Evolutionary conservation across 1,140 invertebrate species (phyloP).

Genomic region (Adoxophyes honmai): DNA sequence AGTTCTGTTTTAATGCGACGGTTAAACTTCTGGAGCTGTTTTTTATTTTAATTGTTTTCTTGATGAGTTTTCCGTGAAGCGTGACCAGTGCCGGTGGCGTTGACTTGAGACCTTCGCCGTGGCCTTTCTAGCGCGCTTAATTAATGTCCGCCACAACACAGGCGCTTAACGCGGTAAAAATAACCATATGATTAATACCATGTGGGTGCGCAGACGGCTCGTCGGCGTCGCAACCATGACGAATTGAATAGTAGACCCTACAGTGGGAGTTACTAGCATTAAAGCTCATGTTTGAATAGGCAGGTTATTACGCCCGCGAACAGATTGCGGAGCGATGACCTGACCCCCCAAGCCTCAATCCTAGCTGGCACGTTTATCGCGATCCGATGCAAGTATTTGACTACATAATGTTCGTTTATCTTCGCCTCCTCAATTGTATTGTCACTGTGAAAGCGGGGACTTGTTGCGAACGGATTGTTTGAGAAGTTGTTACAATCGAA

Average conservation of each 20-base stretch:
- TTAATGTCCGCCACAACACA: constrained; percentile 31
- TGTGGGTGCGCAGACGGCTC: constrained; percentile 45
- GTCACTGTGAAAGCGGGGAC: not conserved
- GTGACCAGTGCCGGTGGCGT: constrained; percentile 5
- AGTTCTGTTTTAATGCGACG: constrained; percentile 1
- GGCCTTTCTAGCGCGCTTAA: constrained; percentile 51
- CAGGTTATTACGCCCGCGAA: constrained; percentile 31
- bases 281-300: constrained; percentile 23
- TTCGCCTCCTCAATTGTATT: not conserved
- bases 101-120: constrained; percentile 43
- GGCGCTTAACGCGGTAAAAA: constrained; percentile 39
- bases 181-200: constrained; percentile 46
- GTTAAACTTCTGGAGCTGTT: constrained; percentile 2
- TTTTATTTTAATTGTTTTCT: too few species aligned
- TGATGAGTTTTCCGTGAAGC: constrained; percentile 5
- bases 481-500: constrained; percentile 3
- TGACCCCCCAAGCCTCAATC: not conserved
- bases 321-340: constrained; percentile 42
- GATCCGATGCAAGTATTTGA: constrained; percentile 15
- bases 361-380: constrained; percentile 17
- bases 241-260: constrained; percentile 33
- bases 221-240: constrained; percentile 40
- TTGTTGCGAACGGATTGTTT: not conserved
- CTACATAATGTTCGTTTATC: constrained; percentile 11
- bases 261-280: not conserved